Conservation (phyloP, 2,113 vertebrate genomes). For the Electrona antarctica region DNA sequence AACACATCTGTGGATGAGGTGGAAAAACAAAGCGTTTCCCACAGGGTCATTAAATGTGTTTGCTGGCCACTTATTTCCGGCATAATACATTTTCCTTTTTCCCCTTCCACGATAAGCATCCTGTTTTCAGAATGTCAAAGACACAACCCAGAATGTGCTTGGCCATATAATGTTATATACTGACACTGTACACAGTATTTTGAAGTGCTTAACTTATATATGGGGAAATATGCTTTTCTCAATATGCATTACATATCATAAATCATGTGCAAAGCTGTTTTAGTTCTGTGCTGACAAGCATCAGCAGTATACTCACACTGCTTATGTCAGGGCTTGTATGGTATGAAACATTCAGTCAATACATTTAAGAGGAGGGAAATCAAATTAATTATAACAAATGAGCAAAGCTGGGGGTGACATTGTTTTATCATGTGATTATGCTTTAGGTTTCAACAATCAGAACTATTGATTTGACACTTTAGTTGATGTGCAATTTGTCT, state of each 20-base stretch:
- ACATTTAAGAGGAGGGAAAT: too few relatives aligned
- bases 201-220: background rate
- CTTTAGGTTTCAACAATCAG: background rate
- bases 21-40: slow-evolving; percentile 20
- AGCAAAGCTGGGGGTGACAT: too few relatives aligned
- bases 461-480: background rate
- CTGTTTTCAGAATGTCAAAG: slow-evolving; percentile 18
- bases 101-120: slow-evolving; percentile 3
- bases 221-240: background rate
- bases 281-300: background rate
- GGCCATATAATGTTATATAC: too few relatives aligned
- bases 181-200: background rate
- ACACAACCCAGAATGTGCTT: background rate
- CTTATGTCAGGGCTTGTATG: background rate
- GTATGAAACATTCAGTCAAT: too few relatives aligned
- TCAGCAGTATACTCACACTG: background rate
- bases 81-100: background rate
- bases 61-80: slow-evolving; percentile 20
- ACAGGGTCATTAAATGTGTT: slow-evolving; percentile 38
- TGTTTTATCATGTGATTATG: background rate
- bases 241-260: background rate
- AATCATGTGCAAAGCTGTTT: background rate
- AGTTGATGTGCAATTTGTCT: too few relatives aligned
- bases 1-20: background rate
- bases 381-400: too few relatives aligned